Evolutionary conservation across 2,888 invertebrate genomes (phyloP), one percentile per base, ranked within the genome.

Genomic region (Pseudanteris insignis): DNA sequence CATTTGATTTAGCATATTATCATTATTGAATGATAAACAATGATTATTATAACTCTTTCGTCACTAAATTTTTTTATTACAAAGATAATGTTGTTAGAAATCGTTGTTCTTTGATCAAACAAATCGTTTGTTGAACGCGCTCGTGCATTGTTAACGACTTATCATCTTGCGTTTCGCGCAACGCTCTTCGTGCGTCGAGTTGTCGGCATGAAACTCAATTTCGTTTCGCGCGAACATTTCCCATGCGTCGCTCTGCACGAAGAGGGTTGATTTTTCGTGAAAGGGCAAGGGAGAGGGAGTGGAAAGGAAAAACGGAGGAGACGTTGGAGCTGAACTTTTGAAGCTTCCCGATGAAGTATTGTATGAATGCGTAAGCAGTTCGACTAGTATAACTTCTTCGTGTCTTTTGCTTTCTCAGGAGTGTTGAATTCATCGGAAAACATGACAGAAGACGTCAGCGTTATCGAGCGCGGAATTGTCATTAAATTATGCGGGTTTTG

Each of bases 201-300:
- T n/a, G n/a, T n/a, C n/a, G n/a, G n/a, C n/a, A n/a, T n/a, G n/a
- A 54, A 55, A 55, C 55, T 55, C 55, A 47, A 54, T 54, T 54
- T 43, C 30, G 33, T 9, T 38, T 38, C 34, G 41, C 28, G 50
- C 30, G 14, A 32, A 26, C 8, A 26, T 44, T 54, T 46, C 46
- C 38, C 46, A 46, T 46, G 24, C 44, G 34, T 50, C 28, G 34
- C n/a, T n/a, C n/a, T n/a, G n/a, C n/a, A n/a, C n/a, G n/a, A n/a
- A n/a, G n/a, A n/a, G n/a, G n/a, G n/a, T n/a, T n/a, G n/a, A n/a
- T n/a, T n/a, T n/a, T n/a, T n/a, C n/a, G n/a, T n/a, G n/a, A n/a
- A n/a, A n/a, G n/a, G n/a, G n/a, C n/a, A n/a, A n/a, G n/a, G n/a
- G n/a, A n/a, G n/a, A n/a, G n/a, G n/a, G 18, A 12, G 34, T 5